Base-by-base conservation (phyloP, 2,113 vertebrate genomes). In the Trichomycterus rosablanca region DNA sequence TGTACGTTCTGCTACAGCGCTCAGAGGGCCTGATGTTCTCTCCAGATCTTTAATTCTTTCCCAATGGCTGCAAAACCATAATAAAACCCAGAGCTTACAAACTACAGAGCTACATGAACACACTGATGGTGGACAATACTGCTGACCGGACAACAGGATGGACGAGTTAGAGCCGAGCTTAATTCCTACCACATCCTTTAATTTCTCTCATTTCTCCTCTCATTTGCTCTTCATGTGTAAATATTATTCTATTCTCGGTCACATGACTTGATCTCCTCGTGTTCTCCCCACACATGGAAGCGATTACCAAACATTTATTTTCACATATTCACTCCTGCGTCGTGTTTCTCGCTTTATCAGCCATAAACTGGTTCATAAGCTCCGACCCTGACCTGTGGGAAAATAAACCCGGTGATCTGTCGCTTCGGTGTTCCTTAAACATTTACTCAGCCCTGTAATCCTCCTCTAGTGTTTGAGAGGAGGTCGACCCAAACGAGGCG, bases 241-340 rank as follows among this genome's bases (percentile, higher is more conserved):
- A n/a, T 28, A 10, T 15, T 43, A 15, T 43, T 26, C 5, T 16
- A 11, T 26, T 52, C 49, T 18, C 9, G 26, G n/a, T n/a, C n/a
- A n/a, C n/a, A n/a, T n/a, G n/a, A 4, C 26, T 32, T 10, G 15
- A 2, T 51, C n/a, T 28, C n/a, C 26, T 50, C 48, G 3, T 20
- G 15, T 11, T 32, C 23, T 15, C 16, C n/a, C 18, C 15, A 16
- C 62, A 71, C 32, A 49, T 71, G 61, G 66, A 52, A 52, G 48
- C 60, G 16, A 65, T 69, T 61, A 56, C 28, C 62, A 49, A 49
- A 69, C 52, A 34, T 73, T 73, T 73, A 66, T 69, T 69, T 68
- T 60, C 39, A 61, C 30, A 61, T 68, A 68, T 66, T 48, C 56
- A 67, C 52, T 28, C 19, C n/a, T 15, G 14, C 51, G 24, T 70